phyloP scores from a whole-genome alignment of 2,888 invertebrate genomes.

The Leptothorax acervorum region DNA sequence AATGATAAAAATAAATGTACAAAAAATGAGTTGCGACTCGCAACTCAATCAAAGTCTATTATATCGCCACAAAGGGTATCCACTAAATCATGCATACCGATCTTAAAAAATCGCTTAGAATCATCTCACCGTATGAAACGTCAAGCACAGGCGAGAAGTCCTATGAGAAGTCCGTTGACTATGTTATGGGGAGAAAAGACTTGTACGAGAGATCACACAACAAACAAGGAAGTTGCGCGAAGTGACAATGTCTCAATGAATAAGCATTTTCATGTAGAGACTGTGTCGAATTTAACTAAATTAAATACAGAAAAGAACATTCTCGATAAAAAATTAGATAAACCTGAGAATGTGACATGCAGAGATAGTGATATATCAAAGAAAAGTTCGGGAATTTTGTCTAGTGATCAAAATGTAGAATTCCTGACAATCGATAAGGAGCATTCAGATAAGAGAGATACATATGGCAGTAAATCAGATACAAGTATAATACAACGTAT shows the following conservation, averaged over 20 bases:
- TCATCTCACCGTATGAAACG: slow-evolving; percentile 55
- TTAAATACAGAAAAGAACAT: background rate
- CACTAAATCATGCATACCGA: slow-evolving; percentile 79
- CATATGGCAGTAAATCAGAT: background rate
- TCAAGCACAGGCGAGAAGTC: slow-evolving; percentile 71
- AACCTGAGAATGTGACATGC: background rate
- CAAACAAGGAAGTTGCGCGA: slow-evolving; percentile 29
- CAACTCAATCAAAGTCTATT: slow-evolving; percentile 17
- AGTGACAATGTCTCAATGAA: background rate
- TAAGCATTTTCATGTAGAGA: background rate
- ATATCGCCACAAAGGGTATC: slow-evolving; percentile 52
- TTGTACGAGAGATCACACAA: background rate
- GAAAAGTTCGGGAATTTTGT: background rate
- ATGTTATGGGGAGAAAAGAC: slow-evolving; percentile 56
- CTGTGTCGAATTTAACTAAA: background rate
- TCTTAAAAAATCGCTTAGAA: slow-evolving; percentile 75
- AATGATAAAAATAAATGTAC: slow-evolving; percentile 18
- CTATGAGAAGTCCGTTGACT: slow-evolving; percentile 71
- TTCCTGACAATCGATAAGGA: background rate
- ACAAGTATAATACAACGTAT: background rate
- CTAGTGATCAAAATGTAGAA: background rate
- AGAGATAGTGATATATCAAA: background rate
- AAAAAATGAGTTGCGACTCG: slow-evolving; percentile 36
- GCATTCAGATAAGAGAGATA: background rate
- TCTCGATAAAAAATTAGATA: background rate